Base-by-base conservation (phyloP, 2,888 invertebrate species). In the Charanyca ferruginea region DNA sequence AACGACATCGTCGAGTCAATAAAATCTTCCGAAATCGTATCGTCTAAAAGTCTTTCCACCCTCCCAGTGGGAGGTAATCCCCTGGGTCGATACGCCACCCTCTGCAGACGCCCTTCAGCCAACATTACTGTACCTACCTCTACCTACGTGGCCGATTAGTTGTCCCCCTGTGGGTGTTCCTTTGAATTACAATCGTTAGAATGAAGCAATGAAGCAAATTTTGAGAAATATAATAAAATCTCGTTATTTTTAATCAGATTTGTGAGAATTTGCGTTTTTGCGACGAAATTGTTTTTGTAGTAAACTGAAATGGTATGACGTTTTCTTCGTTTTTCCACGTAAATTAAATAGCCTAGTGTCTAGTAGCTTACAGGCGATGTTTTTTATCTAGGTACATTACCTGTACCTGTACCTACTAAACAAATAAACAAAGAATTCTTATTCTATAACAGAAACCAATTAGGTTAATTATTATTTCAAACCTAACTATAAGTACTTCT, bases 21-120 rank as follows among this genome's bases (percentile, higher is more conserved):
- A 2, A 22, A 8, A 18, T 1, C 2, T 0, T 20, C 0, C 0
- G 13, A 44, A 64, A 61, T 68, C 75, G 79, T 57, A 16, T 9
- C 11, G 22, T 72, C 0, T 77, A 84, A 83, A 79, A 8, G 45
- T 8, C 61, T 8, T 25, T 5, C 18, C 57, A 61, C 52, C 53
- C 76, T 64, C 69, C 49, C 69, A 28, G 75, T 70, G 68, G 78
- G 83, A 77, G 76, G 81, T 84, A 83, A 83, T 82, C 84, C 77
- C 18, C 58, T 62, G 72, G 84, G 65, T 84, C 84, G 85, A 84
- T 85, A 85, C 74, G 61, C 71, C 81, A 78, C 80, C 81, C 78
- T 71, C 70, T 61, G 45, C 75, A 68, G 71, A 49, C 81, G 49
- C 84, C 80, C 83, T 76, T 57, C 68, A 54, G 51, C 71, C 57